Evolutionary conservation across 2,888 invertebrate species (phyloP).

Genomic region (Homarus gammarus): DNA sequence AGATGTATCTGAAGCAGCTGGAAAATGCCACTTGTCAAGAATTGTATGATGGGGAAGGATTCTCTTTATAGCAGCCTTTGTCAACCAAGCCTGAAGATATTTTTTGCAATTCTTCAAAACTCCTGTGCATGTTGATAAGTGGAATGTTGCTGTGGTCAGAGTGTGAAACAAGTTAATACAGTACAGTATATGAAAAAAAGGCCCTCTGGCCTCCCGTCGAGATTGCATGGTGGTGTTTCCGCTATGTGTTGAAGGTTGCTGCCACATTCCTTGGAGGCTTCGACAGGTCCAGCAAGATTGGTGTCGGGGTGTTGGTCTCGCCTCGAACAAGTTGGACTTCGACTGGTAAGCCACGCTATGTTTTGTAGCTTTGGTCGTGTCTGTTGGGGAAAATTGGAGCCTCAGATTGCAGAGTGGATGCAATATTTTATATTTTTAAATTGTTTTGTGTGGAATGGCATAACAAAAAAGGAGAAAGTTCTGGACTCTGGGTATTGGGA

Average conservation of each 20-base stretch:
- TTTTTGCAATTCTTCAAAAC: constrained; percentile 4
- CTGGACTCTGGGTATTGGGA: constrained; percentile 10
- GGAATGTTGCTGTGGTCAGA: constrained; percentile 36
- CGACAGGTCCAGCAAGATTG: constrained; percentile 55
- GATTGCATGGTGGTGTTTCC: constrained; percentile 47
- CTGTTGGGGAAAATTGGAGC: constrained; percentile 53
- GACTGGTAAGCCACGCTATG: constrained; percentile 64
- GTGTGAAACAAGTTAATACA: constrained; percentile 29
- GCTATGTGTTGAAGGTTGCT: constrained; percentile 56
- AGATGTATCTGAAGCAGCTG: not conserved
- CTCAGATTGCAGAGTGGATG: constrained; percentile 47
- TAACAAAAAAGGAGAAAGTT: not conserved
- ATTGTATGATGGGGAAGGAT: constrained; percentile 11
- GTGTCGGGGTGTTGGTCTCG: constrained; percentile 58
- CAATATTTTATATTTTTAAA: not conserved
- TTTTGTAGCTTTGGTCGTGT: constrained; percentile 69
- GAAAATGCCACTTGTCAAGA: not conserved
- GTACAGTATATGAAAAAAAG: no score
- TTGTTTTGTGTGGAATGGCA: constrained; percentile 19
- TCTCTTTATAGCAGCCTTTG: constrained; percentile 7
- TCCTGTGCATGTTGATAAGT: constrained; percentile 35
- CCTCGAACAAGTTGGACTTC: constrained; percentile 42
- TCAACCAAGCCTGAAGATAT: constrained; percentile 19
- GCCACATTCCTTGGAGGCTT: constrained; percentile 56
- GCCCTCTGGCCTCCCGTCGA: constrained; percentile 29